Evolutionary conservation across 2,797 vertebrate species (phyloP), one percentile per base, ranked within the genome.

Genomic region (Cichlasoma orientale): DNA sequence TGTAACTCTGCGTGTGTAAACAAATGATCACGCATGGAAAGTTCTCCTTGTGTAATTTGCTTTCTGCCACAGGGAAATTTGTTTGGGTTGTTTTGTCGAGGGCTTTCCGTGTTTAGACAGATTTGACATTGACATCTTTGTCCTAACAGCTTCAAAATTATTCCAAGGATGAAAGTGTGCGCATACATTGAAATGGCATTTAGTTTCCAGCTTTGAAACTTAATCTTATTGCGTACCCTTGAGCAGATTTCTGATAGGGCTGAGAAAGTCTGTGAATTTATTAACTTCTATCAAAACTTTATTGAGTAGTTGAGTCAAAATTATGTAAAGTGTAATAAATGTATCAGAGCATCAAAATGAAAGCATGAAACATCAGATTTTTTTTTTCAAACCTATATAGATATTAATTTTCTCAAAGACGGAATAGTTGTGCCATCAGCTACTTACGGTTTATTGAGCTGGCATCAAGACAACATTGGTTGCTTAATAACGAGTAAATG

Each of bases 71-170:
- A 36, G 70, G 83, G 87, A 80, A 58, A 78, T 83, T 61, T 59
- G 74, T 72, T 82, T 72, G 80, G 70, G 59, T 61, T 80, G 75
- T 79, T 87, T 83, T 81, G 73, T 83, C 57, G 36, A 59, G 59
- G 74, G 63, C 56, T 86, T 78, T 78, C 53, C 27, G 5, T 79
- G 27, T 86, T 86, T 83, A 53, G 44, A 81, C 69, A 83, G 59
- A 74, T 75, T 75, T 77, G 68, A 78, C 77, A 36, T 79, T 86
- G 77, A 89, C 80, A 72, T 87, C 84, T 86, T 78, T 83, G 59
- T 83, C 78, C 44, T 13, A 18, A 77, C 59, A 44, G 74, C 56
- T 86, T 80, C 41, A 72, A 85, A 66, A 75, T 77, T 25, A 71
- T 83, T 77, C 54, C 38, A 10, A 0, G 31, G 77, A 74, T 71